A percentile compares a stretch with the other conserved stretches of the same genome.
Conservation (phyloP, 2,797 vertebrate genomes). For the Pseudochromis fuscus region DNA sequence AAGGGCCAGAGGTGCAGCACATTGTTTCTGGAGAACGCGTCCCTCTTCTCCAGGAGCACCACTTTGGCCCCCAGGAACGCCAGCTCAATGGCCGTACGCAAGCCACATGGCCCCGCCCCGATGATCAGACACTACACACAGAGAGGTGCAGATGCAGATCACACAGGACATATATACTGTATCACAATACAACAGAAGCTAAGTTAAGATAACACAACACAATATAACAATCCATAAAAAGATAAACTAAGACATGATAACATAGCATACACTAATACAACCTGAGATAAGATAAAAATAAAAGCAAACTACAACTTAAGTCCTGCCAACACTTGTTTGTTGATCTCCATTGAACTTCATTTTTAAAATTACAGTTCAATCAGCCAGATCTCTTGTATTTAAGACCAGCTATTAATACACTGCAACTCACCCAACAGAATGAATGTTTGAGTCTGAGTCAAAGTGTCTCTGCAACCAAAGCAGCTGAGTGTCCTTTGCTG, state of each 20-base stretch:
- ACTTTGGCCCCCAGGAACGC: constrained; percentile 96
- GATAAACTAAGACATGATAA: background rate
- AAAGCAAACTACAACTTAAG: background rate
- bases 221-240: background rate
- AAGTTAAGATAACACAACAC: too few relatives aligned
- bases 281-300: background rate
- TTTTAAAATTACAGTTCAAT: background rate
- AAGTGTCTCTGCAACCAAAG: background rate
- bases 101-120: constrained; percentile 96
- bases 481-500: background rate
- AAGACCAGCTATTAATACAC: background rate
- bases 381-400: background rate
- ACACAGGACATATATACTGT: background rate
- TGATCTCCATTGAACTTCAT: background rate
- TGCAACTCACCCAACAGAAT: background rate
- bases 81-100: constrained; percentile 96
- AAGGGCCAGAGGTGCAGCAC: constrained; percentile 98
- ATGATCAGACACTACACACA: constrained; percentile 94
- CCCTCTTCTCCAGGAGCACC: constrained; percentile 96
- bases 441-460: background rate
- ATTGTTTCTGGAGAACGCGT: constrained; percentile 97
- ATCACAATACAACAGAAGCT: background rate
- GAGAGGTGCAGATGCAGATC: background rate
- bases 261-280: background rate
- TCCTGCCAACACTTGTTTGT: background rate